Base-by-base conservation (phyloP, 2,797 vertebrate genomes). In the Serranus cabrilla region DNA sequence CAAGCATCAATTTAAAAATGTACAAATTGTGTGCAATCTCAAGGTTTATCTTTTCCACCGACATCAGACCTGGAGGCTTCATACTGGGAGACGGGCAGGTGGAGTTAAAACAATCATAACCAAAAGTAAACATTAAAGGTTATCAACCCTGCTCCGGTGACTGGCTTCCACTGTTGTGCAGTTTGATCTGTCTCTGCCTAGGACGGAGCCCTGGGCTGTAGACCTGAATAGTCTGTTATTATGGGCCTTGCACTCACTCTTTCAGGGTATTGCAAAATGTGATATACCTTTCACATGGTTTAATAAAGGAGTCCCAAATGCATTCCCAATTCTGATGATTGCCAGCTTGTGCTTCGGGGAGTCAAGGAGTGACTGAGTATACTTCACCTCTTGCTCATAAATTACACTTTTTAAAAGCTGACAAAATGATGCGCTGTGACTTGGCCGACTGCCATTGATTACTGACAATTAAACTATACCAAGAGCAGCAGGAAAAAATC, bases 111-210 rank as follows among this genome's bases (percentile, higher is more conserved):
- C 84, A 87, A 82, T 86, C 85, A 82, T 69, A 77, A 81, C 76
- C 67, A 82, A 87, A 86, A 82, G 87, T 82, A 86, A 91, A 90
- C 85, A 89, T 83, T 84, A 89, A 87, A 90, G 85, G 74, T 89
- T 87, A 87, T 83, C 85, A 84, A 82, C 74, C 31, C 55, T 52
- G 78, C 76, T 70, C 49, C 21, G 25, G 58, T 83, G 84, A 88
- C 71, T 85, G 86, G 66, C 78, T 86, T 81, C 65, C 79, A 81
- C 71, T 72, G 78, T 73, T 88, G 84, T 83, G 71, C 50, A 66
- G 81, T 89, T 83, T 87, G 88, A 91, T 93, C 74, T 73, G 83
- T 83, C 79, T 92, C 76, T 82, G 81, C 84, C 85, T 81, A 49
- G 78, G 76, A 88, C 39, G 47, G 80, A 87, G 87, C 91, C 90